Conservation (phyloP, 2,797 vertebrate species). For the Micrastur ruficollis region DNA sequence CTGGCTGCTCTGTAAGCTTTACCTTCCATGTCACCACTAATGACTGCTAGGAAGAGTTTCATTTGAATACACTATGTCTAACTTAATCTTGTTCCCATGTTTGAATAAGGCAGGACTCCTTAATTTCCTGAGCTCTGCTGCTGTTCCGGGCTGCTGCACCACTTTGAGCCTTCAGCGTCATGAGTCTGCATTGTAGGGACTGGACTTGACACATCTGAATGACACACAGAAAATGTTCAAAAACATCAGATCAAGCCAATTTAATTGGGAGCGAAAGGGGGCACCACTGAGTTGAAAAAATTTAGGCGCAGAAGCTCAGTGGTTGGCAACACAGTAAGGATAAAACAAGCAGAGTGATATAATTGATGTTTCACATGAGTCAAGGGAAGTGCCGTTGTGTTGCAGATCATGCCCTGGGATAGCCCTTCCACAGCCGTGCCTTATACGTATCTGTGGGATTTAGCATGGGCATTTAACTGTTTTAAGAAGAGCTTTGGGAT, state of each 20-base stretch:
- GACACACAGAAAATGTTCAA: neutral
- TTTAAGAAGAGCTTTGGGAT: neutral
- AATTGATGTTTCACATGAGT: neutral
- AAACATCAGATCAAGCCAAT: neutral
- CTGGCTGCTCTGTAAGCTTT: neutral
- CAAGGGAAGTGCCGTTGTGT: neutral
- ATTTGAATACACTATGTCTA: no score
- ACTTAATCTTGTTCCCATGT: neutral
- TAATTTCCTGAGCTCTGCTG: neutral
- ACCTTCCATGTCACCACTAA: neutral
- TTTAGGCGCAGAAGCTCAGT: neutral
- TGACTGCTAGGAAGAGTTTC: neutral
- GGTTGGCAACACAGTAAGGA: neutral
- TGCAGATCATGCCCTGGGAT: neutral
- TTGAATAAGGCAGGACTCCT: neutral
- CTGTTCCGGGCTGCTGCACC: neutral
- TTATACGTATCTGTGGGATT: neutral
- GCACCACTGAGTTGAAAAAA: neutral
- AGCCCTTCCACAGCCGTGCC: neutral
- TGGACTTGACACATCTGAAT: neutral
- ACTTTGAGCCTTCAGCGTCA: neutral
- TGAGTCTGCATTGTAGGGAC: neutral
- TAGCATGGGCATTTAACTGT: neutral
- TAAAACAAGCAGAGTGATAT: neutral
- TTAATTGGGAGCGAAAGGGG: neutral